Evolutionary conservation across 2,888 invertebrate species (phyloP).

Genomic region (Chymomyza amoena): DNA sequence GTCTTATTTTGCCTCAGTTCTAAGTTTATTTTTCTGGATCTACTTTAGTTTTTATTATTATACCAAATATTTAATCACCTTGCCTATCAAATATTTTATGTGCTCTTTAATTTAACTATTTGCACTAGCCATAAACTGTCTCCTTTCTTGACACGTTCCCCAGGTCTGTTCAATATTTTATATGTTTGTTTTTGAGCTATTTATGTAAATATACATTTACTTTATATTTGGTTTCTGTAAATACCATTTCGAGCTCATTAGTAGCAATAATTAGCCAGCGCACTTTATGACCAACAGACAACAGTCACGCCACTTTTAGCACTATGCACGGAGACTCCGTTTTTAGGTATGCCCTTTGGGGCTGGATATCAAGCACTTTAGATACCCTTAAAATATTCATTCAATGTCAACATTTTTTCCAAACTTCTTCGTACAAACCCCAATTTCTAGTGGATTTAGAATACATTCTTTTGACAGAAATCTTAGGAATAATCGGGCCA

Average conservation of each 20-base stretch:
- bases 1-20: background rate
- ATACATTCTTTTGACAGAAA: too few relatives aligned
- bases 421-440: too few relatives aligned
- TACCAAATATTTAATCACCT: background rate
- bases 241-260: constrained; percentile 73
- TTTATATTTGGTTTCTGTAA: constrained; percentile 40
- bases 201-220: background rate
- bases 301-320: background rate
- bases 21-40: background rate
- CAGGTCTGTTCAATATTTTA: background rate
- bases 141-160: background rate
- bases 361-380: background rate
- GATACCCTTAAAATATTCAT: background rate
- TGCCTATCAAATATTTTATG: background rate
- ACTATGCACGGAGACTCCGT: background rate
- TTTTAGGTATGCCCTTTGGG: background rate
- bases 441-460: too few relatives aligned
- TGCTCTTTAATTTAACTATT: background rate
- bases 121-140: background rate
- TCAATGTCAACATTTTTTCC: too few relatives aligned
- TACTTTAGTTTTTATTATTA: background rate
- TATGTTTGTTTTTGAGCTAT: background rate
- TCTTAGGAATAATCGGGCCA: too few relatives aligned
- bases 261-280: constrained; percentile 68
- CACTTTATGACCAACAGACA: constrained; percentile 67